Base-by-base conservation (phyloP, 2,113 vertebrate species). In the Nematolebias whitei region DNA sequence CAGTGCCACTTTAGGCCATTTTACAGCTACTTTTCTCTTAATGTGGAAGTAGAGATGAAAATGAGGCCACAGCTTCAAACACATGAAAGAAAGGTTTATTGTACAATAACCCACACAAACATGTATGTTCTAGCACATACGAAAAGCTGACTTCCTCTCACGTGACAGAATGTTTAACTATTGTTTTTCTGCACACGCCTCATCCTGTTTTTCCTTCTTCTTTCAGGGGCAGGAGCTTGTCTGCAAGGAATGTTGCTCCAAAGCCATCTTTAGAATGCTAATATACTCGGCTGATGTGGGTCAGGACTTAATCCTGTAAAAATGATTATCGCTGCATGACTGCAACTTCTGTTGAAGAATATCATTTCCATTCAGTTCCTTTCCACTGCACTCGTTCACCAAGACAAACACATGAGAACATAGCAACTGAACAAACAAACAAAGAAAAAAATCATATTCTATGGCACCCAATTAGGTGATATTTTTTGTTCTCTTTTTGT, bases 251-350 rank as follows among this genome's bases (percentile, higher is more conserved):
- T 84, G 77, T 79, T 73, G 79, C 84, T 19, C 82, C 84, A 77
- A 78, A 61, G 62, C 82, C 74, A 80, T 80, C 84, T 82, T 55
- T 81, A 56, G 88, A 87, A 91, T 89, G 85, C 85, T 90, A 87
- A 91, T 90, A 78, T 79, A 83, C 78, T 39, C 20, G 62, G 79
- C 85, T 88, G 83, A 89, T 91, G 88, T 90, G 85, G 89, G 89
- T 90, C 87, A 89, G 81, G 85, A 86, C 84, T 87, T 90, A 90
- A 91, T 91, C 88, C 87, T 89, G 85, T 89, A 85, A 81, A 91
- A 89, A 85, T 91, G 87, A 90, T 90, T 89, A 90, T 89, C 83
- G 67, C 85, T 82, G 84, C 81, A 70, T 65, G 61, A 67, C 81
- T 88, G 88, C 68, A 90, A 89, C 87, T 87, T 88, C 76, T 88